A percentile compares a stretch with the other conserved stretches of the same genome.
These are phyloP conservation scores for Myathropa florea DNA, from an alignment of 2,888 invertebrate species.

Conservation along the genomic window DNA sequence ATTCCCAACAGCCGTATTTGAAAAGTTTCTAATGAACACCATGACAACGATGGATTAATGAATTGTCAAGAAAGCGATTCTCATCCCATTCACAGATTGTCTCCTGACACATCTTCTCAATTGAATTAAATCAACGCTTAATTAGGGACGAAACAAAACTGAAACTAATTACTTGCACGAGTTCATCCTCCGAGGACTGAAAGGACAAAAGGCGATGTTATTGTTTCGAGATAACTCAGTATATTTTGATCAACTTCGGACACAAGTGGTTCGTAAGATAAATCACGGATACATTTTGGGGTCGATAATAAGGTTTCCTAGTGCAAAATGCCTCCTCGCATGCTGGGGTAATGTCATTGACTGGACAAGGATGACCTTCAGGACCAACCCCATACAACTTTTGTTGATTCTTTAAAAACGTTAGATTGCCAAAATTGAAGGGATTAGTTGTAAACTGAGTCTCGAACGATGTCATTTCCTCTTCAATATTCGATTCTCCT, in stretches of 20 bases:
- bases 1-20: neutral
- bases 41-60: neutral
- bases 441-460: too few species aligned
- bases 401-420: too few species aligned
- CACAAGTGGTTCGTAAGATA: neutral
- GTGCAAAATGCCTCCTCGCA: neutral
- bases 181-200: neutral
- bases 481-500: neutral
- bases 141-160: conserved; percentile 7
- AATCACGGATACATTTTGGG: neutral
- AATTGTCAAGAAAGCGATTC: neutral
- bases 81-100: neutral
- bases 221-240: neutral
- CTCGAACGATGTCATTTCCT: too few species aligned
- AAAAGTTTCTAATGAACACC: neutral
- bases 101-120: neutral
- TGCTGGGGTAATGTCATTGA: neutral
- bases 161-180: conserved; percentile 31
- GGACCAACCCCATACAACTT: neutral
- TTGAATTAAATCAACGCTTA: neutral
- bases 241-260: neutral
- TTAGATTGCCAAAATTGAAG: too few species aligned
- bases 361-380: neutral
- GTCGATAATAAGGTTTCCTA: neutral
- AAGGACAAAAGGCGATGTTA: neutral